These are phyloP conservation scores for Tuberolachnus salignus DNA, from an alignment of 2,888 invertebrate genomes.

Conservation along the genomic window DNA sequence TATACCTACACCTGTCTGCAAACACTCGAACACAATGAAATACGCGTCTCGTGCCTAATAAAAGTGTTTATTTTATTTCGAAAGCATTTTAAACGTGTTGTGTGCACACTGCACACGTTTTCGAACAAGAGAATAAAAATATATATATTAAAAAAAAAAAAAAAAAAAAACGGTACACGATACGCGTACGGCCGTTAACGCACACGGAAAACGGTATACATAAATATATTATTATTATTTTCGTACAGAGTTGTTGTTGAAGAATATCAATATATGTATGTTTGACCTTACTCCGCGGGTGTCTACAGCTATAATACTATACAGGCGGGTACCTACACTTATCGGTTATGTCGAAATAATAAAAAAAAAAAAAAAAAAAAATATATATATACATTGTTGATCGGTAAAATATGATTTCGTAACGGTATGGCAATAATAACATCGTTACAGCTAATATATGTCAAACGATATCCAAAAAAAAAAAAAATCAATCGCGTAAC, in stretches of 20 bases:
- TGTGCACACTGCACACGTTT: neutral
- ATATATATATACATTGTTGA: neutral
- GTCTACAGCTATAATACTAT: too few species aligned
- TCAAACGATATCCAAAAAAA: neutral
- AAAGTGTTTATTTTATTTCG: slow-evolving; percentile 9
- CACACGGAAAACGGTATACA: slow-evolving; percentile 21
- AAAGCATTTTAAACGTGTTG: slow-evolving; percentile 10
- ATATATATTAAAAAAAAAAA: too few species aligned
- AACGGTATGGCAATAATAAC: slow-evolving; percentile 8
- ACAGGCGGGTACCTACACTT: neutral
- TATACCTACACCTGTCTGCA: too few species aligned
- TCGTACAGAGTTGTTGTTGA: neutral
- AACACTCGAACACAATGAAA: neutral
- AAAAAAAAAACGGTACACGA: neutral
- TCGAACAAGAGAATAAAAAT: too few species aligned
- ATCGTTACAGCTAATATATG: neutral
- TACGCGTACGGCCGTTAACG: neutral
- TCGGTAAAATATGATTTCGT: neutral
- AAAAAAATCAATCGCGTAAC: too few species aligned
- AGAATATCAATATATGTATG: slow-evolving; percentile 37
- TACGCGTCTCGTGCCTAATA: neutral
- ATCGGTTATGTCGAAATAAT: slow-evolving; percentile 41
- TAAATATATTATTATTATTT: neutral
- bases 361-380: too few species aligned
- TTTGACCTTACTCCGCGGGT: slow-evolving; percentile 21